phyloP scores from a whole-genome alignment of 2,888 invertebrate species.

The Pyrgus malvae region DNA sequence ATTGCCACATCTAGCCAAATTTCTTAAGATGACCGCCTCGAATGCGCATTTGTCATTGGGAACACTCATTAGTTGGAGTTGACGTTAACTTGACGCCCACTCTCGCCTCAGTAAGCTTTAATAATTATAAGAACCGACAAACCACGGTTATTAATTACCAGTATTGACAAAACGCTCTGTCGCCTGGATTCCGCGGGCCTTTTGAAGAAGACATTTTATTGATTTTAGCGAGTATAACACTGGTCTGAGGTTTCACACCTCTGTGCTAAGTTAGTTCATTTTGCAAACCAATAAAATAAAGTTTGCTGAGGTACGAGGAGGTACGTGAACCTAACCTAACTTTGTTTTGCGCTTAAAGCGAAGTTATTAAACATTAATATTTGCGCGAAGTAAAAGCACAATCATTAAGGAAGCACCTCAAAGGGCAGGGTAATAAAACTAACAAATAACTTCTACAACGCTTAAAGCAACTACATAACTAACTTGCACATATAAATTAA shows the following conservation, averaged over 20 bases:
- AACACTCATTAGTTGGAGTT: constrained; percentile 74
- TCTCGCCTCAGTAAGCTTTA: constrained; percentile 67
- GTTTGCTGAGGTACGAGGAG: constrained; percentile 2
- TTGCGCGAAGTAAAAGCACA: neutral
- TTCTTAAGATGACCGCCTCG: constrained; percentile 47
- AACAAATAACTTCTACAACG: neutral
- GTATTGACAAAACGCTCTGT: constrained; percentile 69
- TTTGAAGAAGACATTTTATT: constrained; percentile 54
- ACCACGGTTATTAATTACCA: constrained; percentile 69
- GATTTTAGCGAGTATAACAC: constrained; percentile 42
- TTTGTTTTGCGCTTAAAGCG: constrained; percentile 9
- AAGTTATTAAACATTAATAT: constrained; percentile 7
- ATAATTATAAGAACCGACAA: constrained; percentile 70
- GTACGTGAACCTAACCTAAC: constrained; percentile 7
- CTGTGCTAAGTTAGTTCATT: constrained; percentile 26
- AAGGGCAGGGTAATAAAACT: neutral
- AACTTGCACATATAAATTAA: constrained; percentile 6
- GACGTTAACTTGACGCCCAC: constrained; percentile 75
- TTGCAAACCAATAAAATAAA: constrained; percentile 14
- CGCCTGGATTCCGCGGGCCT: constrained; percentile 45
- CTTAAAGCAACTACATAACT: neutral
- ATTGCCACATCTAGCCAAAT: constrained; percentile 51
- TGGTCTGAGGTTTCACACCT: constrained; percentile 35
- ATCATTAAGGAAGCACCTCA: neutral
- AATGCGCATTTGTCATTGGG: constrained; percentile 74